phyloP scores from a whole-genome alignment of 2,888 invertebrate species.

The Epirrhoe alternata region DNA sequence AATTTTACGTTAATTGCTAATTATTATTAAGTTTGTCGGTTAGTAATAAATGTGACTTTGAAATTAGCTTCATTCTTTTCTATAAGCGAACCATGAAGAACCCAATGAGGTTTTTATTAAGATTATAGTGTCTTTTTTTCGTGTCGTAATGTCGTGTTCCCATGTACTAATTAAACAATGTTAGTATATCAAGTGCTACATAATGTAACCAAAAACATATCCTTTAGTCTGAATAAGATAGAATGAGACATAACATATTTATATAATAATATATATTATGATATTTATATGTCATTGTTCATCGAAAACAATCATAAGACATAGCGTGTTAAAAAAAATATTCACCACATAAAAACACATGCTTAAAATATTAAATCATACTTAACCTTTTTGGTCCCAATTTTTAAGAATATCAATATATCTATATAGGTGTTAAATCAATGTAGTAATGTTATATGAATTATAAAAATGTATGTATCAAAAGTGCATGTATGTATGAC shows the following conservation, averaged over 20 bases:
- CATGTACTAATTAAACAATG: neutral
- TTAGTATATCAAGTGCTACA: conserved; percentile 64
- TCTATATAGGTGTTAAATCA: conserved; percentile 1
- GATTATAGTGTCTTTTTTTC: neutral
- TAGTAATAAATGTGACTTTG: conserved; percentile 83
- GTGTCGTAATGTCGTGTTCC: neutral
- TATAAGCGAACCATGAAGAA: conserved; percentile 7
- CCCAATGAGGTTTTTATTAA: neutral
- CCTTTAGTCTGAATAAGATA: conserved; percentile 74
- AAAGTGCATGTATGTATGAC: conserved; percentile 70
- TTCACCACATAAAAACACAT: neutral
- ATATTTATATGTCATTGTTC: conserved; percentile 34
- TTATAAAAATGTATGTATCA: conserved; percentile 28
- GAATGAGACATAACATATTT: conserved; percentile 52
- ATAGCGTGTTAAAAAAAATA: conserved; percentile 49
- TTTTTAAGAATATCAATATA: conserved; percentile 18
- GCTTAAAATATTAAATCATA: conserved; percentile 1
- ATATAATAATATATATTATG: no score
- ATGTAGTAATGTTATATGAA: conserved; percentile 19
- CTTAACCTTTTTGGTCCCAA: conserved; percentile 18
- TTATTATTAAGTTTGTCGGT: conserved; percentile 20
- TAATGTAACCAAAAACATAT: conserved; percentile 80
- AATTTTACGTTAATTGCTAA: conserved; percentile 21
- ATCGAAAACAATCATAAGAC: conserved; percentile 42
- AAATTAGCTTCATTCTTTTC: conserved; percentile 45